Evolutionary conservation across 37 sponge, comb jelly and placozoan species (phyloP), one percentile per base, ranked within the genome.

Genomic region (Axinella damicornis): DNA sequence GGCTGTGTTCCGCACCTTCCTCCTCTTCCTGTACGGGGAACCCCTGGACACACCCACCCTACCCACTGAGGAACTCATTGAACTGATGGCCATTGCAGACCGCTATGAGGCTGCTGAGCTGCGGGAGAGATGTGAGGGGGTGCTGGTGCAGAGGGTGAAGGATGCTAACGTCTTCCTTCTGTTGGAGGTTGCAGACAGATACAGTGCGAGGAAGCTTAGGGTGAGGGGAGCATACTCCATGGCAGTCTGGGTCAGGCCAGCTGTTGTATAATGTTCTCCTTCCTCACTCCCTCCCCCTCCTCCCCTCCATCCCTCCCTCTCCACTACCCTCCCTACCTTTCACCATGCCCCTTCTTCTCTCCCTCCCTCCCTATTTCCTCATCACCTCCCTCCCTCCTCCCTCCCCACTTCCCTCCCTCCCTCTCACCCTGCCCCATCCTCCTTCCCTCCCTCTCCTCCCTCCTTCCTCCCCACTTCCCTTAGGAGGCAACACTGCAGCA

Each of bases 51-150:
- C 54, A 21, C 37, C 38, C 0, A 21, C 75, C 21, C 80, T 81
- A 71, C 58, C 18, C n/a, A 37, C 52, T 13, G 75, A 91, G 2
- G 85, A 81, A 20, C 34, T 91, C 12, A 24, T 82, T 19, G 91
- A 91, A 64, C 41, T 91, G 39, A 56, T 91, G 82, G 78, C 73
- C 31, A 77, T 85, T 21, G 91, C 86, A 33, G 91, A 91, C 30
- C 79, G 78, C 38, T 79, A 71, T 33, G 78, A 91, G 82, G 81
- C 76, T 2, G 40, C 61, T 0, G 35, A 54, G 0, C 77, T 91
- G 61, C 68, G 71, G 24, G n/a, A 18, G 19, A 17, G 55, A 56
- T 91, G 91, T 76, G 86, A 91, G 61, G 18, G 21, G 9, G 32
- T 58, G 38, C 73, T 91, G 55, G 77, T 91, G 59, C 72, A 40